A percentile compares a stretch with the other conserved stretches of the same genome.
Conservation (phyloP, 2,888 invertebrate genomes). For the Phyto melanocephala region DNA sequence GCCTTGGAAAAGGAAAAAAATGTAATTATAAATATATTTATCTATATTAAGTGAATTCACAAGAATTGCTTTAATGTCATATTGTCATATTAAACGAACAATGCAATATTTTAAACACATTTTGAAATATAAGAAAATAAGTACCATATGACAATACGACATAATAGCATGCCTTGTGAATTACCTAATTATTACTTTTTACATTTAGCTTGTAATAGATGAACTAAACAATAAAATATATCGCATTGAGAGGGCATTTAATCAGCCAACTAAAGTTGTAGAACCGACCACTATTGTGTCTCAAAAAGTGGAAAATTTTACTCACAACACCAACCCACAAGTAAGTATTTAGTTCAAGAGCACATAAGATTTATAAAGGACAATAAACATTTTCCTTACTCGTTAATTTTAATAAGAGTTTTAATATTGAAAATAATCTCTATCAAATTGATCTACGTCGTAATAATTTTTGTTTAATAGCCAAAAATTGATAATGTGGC, state of each 20-base stretch:
- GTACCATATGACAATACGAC: no score
- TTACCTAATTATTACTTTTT: no score
- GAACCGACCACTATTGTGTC: slow-evolving; percentile 17
- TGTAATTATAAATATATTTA: slow-evolving; percentile 34
- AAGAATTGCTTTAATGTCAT: not conserved
- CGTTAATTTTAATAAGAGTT: no score
- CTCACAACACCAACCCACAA: not conserved
- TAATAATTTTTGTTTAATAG: no score
- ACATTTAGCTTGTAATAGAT: slow-evolving; percentile 57
- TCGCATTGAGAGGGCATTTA: slow-evolving; percentile 63
- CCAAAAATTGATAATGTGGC: slow-evolving; percentile 3
- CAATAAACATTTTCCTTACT: no score
- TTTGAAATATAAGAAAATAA: no score
- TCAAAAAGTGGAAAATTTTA: not conserved
- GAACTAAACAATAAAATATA: slow-evolving; percentile 63
- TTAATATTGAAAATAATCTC: no score
- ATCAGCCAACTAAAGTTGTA: slow-evolving; percentile 54
- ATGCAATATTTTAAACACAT: no score
- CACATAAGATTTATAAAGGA: no score
- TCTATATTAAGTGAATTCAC: not conserved
- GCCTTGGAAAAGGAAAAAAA: slow-evolving; percentile 63
- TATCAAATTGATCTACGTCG: no score
- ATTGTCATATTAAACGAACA: no score
- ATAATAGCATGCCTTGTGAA: no score
- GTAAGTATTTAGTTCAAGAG: slow-evolving; percentile 2